Conservation (phyloP, 2,113 vertebrate species). For the Eudorcas thomsonii region DNA sequence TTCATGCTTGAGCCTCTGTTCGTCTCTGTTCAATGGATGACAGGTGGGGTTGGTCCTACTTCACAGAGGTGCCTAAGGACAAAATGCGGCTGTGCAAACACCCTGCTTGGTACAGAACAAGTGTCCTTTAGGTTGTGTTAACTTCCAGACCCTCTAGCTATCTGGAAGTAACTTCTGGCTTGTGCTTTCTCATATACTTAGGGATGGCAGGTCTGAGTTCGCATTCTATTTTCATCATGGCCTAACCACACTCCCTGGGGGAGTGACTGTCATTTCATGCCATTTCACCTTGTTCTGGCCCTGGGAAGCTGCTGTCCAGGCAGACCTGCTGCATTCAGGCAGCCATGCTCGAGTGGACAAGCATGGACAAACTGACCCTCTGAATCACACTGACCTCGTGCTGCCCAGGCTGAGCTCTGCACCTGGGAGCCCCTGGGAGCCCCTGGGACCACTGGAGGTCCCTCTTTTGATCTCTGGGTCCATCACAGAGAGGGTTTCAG, state of each 20-base stretch:
- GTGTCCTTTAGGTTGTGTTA: neutral
- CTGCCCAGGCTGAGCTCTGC: constrained; percentile 72
- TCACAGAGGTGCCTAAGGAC: rapidly evolving
- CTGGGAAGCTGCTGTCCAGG: neutral
- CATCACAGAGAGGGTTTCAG: neutral
- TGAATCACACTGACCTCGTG: constrained; percentile 76
- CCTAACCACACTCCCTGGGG: neutral
- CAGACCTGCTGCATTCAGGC: neutral
- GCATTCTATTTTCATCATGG: neutral
- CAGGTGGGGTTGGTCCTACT: neutral
- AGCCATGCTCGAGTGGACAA: rapidly evolving
- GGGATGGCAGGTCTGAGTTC: neutral
- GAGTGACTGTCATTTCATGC: neutral
- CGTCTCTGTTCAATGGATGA: neutral
- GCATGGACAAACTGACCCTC: rapidly evolving
- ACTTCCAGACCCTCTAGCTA: neutral
- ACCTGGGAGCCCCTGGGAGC: constrained; percentile 65
- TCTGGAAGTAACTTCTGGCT: neutral
- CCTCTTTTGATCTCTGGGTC: neutral
- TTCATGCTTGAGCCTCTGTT: neutral
- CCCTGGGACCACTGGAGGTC: neutral
- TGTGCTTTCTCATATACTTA: neutral
- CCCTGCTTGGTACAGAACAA: neutral
- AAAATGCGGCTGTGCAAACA: rapidly evolving
- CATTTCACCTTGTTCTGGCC: neutral